Conservation (phyloP, 2,797 vertebrate genomes). For the Phoxinus dragarum region DNA sequence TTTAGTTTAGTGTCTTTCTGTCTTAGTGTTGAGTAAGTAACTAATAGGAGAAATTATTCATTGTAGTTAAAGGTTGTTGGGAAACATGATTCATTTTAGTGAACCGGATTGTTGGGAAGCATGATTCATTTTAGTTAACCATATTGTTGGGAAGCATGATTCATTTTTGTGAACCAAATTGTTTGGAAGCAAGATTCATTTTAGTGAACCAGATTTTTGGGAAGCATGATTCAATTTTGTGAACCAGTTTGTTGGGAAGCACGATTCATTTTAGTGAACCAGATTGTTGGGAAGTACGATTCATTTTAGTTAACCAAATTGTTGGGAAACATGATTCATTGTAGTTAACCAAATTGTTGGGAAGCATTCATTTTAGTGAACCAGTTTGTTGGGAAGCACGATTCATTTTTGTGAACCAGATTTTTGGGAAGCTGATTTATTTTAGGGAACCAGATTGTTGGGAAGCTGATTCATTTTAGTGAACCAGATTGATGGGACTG, state of each 20-base stretch:
- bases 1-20: conserved; percentile 3
- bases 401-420: too few species aligned
- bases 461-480: too few species aligned
- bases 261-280: background rate
- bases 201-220: background rate
- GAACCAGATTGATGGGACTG: too few species aligned
- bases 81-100: background rate
- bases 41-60: background rate
- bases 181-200: background rate
- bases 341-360: background rate
- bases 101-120: background rate
- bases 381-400: background rate
- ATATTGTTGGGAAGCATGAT: background rate
- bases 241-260: background rate
- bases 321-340: background rate
- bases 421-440: too few species aligned
- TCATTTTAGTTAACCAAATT: background rate
- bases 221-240: background rate
- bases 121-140: background rate
- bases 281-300: background rate
- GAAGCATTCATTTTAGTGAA: background rate
- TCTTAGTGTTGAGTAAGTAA: background rate
- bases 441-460: too few species aligned
- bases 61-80: background rate
- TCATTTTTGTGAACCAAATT: background rate